phyloP scores from a whole-genome alignment of 2,797 vertebrate species.

The Saxicola maurus region DNA sequence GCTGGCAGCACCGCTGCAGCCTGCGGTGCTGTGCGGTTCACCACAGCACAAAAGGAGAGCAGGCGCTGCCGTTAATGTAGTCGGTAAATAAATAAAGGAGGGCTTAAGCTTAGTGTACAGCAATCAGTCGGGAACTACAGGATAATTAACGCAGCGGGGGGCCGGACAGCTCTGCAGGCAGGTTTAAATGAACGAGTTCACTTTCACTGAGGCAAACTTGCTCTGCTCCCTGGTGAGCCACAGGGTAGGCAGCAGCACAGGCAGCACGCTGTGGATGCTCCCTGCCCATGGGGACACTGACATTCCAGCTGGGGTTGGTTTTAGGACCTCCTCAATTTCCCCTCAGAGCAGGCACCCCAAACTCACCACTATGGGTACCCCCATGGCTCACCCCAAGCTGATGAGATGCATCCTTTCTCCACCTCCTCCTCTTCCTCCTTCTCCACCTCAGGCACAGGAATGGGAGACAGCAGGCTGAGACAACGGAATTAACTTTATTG shows the following conservation, averaged over 20 bases:
- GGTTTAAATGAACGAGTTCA: slow-evolving; percentile 76
- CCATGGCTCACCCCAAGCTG: accelerated
- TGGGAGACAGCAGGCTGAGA: slow-evolving; percentile 72
- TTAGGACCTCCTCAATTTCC: accelerated
- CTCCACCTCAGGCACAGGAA: not conserved
- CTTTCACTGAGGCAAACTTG: slow-evolving; percentile 66
- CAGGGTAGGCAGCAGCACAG: not conserved
- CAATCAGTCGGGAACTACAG: slow-evolving; percentile 76
- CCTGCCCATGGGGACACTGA: accelerated
- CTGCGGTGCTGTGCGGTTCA: not conserved
- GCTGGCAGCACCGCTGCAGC: not conserved
- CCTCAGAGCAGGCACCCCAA: not conserved
- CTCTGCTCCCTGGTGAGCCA: slow-evolving; percentile 51
- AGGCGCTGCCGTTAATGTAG: slow-evolving; percentile 74
- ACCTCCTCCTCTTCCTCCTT: not conserved
- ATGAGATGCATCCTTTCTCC: not conserved
- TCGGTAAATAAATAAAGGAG: slow-evolving; percentile 82
- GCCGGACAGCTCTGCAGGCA: slow-evolving; percentile 66
- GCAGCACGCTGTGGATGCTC: not conserved
- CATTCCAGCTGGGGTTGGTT: not conserved
- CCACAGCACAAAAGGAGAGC: slow-evolving; percentile 15
- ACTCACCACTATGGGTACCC: not conserved
- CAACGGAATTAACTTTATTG: slow-evolving; percentile 88
- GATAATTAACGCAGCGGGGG: slow-evolving; percentile 77
- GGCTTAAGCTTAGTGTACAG: slow-evolving; percentile 77